These are phyloP conservation scores for Eonycteris spelaea DNA, from an alignment of 2,113 vertebrate genomes.

Conservation along the genomic window DNA sequence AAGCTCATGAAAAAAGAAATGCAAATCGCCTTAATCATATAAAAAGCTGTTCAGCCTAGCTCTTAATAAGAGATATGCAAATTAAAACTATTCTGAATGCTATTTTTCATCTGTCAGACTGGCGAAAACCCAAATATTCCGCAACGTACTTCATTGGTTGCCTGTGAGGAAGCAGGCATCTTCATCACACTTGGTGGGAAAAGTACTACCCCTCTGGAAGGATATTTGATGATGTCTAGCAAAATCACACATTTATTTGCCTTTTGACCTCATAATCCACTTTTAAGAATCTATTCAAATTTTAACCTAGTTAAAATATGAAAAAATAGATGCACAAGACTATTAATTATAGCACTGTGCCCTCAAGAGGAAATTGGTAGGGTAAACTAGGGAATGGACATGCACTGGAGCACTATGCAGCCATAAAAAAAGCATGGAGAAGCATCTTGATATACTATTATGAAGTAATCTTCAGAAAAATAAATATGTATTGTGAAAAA, in stretches of 20 bases:
- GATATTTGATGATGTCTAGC: not conserved
- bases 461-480: not conserved
- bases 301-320: not conserved
- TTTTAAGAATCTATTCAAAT: not conserved
- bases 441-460: not conserved
- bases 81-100: slow-evolving; percentile 32
- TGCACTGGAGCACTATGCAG: not conserved
- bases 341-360: not conserved
- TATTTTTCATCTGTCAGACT: slow-evolving; percentile 44
- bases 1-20: slow-evolving; percentile 38
- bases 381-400: not conserved
- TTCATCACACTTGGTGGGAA: not conserved
- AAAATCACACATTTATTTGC: not conserved
- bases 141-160: not conserved
- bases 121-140: not conserved
- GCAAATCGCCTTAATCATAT: slow-evolving; percentile 33
- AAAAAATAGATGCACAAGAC: not conserved
- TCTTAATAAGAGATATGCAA: slow-evolving; percentile 56
- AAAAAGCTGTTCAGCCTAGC: slow-evolving; percentile 42
- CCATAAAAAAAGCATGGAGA: not conserved
- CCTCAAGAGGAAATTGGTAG: not conserved
- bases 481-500: not conserved
- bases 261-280: not conserved
- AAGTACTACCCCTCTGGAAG: not conserved
- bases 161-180: not conserved